A percentile compares a stretch with the other conserved stretches of the same genome.
phyloP scores from a whole-genome alignment of 2,113 vertebrate species.

The Dipodomys merriami region DNA sequence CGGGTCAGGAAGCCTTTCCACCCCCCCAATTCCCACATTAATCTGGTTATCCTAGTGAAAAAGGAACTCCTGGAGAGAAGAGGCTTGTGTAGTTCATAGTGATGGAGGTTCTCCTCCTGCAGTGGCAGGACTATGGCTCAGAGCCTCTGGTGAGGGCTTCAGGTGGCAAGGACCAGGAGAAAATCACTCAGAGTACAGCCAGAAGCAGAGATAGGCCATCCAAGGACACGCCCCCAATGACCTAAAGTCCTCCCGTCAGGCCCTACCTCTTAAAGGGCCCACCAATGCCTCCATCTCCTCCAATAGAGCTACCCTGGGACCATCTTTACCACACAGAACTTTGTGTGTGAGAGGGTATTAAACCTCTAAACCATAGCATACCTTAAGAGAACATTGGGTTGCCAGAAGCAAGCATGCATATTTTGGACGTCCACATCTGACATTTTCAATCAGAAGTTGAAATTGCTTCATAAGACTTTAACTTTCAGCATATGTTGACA shows the following conservation, averaged over 20 bases:
- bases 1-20: not conserved
- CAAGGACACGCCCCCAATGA: not conserved
- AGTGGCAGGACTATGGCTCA: too few relatives aligned
- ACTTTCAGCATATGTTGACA: not conserved
- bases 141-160: not conserved
- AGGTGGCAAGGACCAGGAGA: too few relatives aligned
- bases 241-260: not conserved
- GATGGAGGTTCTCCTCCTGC: not conserved
- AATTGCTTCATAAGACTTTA: not conserved
- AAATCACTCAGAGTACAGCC: too few relatives aligned
- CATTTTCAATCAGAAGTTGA: not conserved
- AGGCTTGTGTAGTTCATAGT: not conserved
- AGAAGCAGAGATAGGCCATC: not conserved
- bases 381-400: not conserved
- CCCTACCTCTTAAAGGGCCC: too few relatives aligned
- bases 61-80: not conserved
- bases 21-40: not conserved
- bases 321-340: too few relatives aligned
- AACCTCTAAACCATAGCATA: not conserved
- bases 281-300: not conserved
- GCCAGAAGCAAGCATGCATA: not conserved
- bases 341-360: not conserved
- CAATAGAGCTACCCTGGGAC: too few relatives aligned
- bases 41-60: not conserved
- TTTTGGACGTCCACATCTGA: conserved; percentile 2